A percentile compares a stretch with the other conserved stretches of the same genome.
These are phyloP conservation scores for Zele albiditarsus DNA, from an alignment of 2,888 invertebrate species.

Conservation along the genomic window DNA sequence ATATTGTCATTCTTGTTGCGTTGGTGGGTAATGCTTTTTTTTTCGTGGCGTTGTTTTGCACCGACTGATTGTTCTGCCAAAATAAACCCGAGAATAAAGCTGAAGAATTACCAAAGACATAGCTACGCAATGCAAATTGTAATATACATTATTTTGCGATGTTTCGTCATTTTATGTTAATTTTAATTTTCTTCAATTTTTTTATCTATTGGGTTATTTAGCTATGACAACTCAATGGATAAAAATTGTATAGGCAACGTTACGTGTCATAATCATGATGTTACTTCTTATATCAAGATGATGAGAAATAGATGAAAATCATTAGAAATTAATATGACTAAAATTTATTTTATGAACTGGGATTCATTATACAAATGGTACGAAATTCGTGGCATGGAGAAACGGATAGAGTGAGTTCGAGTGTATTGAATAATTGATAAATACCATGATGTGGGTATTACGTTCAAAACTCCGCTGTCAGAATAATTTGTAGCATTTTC, in stretches of 20 bases:
- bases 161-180: no score
- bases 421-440: constrained; percentile 11
- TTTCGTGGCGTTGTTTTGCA: no score
- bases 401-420: neutral
- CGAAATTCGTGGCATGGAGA: neutral
- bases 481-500: constrained; percentile 1
- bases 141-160: no score
- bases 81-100: no score
- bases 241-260: no score
- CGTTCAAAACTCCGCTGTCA: neutral
- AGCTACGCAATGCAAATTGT: no score
- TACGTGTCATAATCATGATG: no score
- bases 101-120: no score
- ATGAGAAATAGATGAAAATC: neutral
- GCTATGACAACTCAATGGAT: neutral
- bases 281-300: no score
- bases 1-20: neutral
- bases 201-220: neutral
- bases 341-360: neutral
- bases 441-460: neutral
- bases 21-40: no score
- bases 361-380: neutral
- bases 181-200: no score
- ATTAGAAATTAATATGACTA: neutral
- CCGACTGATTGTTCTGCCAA: no score